Percentiles rank a stretch among this genome's conserved stretches.
Conservation (phyloP, 2,888 invertebrate genomes). For the Keiferia lycopersicella region DNA sequence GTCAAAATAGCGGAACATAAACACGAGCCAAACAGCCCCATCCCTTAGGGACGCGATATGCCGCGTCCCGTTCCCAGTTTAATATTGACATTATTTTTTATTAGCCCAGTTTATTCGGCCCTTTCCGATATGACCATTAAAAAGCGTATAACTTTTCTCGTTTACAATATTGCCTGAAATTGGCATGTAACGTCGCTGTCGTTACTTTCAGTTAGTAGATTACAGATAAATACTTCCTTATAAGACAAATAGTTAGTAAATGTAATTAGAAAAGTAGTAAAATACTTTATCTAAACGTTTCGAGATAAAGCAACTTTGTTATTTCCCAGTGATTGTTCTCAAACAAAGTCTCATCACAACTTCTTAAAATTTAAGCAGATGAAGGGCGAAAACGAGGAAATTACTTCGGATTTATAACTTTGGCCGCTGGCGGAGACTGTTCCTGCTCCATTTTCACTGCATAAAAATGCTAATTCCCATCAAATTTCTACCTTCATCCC, state of each 20-base stretch:
- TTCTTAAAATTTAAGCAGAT: conserved; percentile 28
- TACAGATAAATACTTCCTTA: not conserved
- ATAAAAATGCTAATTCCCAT: conserved; percentile 72
- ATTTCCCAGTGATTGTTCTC: not conserved
- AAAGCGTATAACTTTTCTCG: conserved; percentile 38
- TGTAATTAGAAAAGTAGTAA: not conserved
- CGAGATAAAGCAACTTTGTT: not conserved
- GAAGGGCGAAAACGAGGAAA: conserved; percentile 37
- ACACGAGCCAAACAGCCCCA: conserved; percentile 27
- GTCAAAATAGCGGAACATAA: conserved; percentile 36
- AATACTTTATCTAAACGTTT: not conserved
- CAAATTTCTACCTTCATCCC: conserved; percentile 55
- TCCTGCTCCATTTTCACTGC: conserved; percentile 56
- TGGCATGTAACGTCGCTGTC: conserved; percentile 21
- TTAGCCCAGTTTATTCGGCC: conserved; percentile 49
- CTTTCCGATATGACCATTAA: conserved; percentile 44
- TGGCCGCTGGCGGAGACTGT: conserved; percentile 38
- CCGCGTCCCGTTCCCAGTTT: conserved; percentile 52
- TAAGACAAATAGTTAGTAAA: not conserved
- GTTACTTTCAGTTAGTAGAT: not conserved
- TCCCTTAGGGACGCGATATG: conserved; percentile 45
- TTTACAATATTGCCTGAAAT: conserved; percentile 38
- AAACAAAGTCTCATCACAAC: conserved; percentile 6
- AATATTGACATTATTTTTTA: conserved; percentile 64
- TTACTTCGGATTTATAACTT: conserved; percentile 38